Percentiles rank a stretch among this genome's conserved stretches.
Conservation (phyloP, 2,797 vertebrate species). For the Danio albolineatus region DNA sequence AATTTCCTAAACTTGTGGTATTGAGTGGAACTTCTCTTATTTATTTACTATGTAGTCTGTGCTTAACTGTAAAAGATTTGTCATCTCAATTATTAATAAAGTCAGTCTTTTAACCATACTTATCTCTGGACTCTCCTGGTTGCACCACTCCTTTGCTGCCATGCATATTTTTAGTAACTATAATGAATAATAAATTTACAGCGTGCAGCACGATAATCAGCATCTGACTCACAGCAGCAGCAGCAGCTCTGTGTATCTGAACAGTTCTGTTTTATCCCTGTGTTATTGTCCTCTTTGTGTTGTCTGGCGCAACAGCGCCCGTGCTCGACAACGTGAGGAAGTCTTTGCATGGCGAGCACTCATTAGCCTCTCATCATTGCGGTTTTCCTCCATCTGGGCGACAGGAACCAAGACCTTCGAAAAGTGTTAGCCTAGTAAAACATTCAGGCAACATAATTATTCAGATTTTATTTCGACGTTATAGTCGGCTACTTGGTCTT, state of each 20-base stretch:
- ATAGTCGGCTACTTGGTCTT: neutral
- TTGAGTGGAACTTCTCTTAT: too few relatives aligned
- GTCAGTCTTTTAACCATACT: too few relatives aligned
- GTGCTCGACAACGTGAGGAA: slow-evolving; percentile 62
- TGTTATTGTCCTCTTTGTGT: slow-evolving; percentile 29
- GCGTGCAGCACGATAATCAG: neutral
- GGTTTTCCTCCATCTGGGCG: neutral
- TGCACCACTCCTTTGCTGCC: neutral
- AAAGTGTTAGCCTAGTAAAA: neutral
- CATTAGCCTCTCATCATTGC: slow-evolving; percentile 40
- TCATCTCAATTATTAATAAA: too few relatives aligned
- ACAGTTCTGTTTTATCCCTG: neutral
- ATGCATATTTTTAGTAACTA: slow-evolving; percentile 5
- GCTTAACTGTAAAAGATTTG: too few relatives aligned
- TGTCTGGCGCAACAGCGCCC: slow-evolving; percentile 38
- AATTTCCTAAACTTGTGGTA: too few relatives aligned
- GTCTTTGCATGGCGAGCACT: slow-evolving; percentile 18
- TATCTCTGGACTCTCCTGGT: neutral
- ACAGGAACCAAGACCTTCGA: neutral
- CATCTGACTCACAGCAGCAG: neutral
- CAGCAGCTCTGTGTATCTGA: neutral
- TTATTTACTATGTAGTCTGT: too few relatives aligned
- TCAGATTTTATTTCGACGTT: neutral
- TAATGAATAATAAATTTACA: neutral
- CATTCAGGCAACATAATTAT: neutral